Conservation (phyloP, 2,888 invertebrate species). For the Dorcus parallelipipedus region DNA sequence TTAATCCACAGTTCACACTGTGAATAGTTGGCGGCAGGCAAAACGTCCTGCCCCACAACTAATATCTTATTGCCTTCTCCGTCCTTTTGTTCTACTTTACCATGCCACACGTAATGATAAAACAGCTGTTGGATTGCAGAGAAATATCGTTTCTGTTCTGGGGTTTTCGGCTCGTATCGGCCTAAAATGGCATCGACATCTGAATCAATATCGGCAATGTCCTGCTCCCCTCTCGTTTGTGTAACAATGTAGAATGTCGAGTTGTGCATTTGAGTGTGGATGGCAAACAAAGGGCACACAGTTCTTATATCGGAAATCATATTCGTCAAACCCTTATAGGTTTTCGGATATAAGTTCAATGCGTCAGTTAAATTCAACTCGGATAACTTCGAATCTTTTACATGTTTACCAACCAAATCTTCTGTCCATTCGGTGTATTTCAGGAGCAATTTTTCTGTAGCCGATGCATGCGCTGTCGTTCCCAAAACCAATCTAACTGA, state of each 20-base stretch:
- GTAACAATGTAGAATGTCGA: constrained; percentile 74
- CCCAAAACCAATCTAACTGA: constrained; percentile 63
- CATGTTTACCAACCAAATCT: constrained; percentile 60
- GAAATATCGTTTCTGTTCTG: constrained; percentile 71
- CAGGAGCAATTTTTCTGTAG: constrained; percentile 58
- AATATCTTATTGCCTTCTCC: constrained; percentile 55
- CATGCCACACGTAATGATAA: constrained; percentile 77
- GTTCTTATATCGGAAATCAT: constrained; percentile 78
- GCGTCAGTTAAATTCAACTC: constrained; percentile 61
- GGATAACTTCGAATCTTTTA: constrained; percentile 63
- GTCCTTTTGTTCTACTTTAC: constrained; percentile 60
- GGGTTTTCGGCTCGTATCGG: constrained; percentile 62
- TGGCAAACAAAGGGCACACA: constrained; percentile 70
- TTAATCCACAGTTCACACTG: constrained; percentile 74
- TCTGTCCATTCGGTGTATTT: constrained; percentile 66
- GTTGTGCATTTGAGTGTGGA: constrained; percentile 60
- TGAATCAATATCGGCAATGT: constrained; percentile 52
- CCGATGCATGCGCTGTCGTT: constrained; percentile 70
- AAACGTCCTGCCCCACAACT: constrained; percentile 68
- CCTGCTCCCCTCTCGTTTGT: constrained; percentile 55
- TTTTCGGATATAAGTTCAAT: constrained; percentile 64
- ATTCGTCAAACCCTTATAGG: constrained; percentile 62
- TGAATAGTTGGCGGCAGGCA: constrained; percentile 62
- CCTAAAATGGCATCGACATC: constrained; percentile 80
- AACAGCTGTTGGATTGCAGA: constrained; percentile 79